These are phyloP conservation scores for Neuroscelio doddi DNA, from an alignment of 2,888 invertebrate species.

Conservation along the genomic window DNA sequence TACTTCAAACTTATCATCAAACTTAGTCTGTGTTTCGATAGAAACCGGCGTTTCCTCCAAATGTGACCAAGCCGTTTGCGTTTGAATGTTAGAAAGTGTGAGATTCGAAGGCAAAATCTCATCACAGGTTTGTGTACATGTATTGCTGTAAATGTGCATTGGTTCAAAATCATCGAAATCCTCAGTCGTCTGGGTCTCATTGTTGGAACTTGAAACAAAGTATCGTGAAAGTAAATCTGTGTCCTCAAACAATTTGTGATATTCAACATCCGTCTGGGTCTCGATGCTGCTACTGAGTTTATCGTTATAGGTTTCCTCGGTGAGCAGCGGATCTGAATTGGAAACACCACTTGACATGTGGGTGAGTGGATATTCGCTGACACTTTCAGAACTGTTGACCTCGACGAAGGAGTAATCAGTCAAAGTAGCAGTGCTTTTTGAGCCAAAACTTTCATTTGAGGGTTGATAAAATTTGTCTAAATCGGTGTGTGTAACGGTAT, in stretches of 20 bases:
- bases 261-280: constrained; percentile 67
- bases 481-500: constrained; percentile 60
- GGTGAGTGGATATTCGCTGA: constrained; percentile 49
- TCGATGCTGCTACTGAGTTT: constrained; percentile 66
- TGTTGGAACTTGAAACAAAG: constrained; percentile 73
- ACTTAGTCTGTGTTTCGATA: constrained; percentile 76
- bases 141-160: constrained; percentile 71
- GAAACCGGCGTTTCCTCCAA: constrained; percentile 75
- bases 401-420: constrained; percentile 54
- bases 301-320: constrained; percentile 62
- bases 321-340: constrained; percentile 65
- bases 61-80: constrained; percentile 77
- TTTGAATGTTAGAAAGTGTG: constrained; percentile 77
- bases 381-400: constrained; percentile 40
- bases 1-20: constrained; percentile 27
- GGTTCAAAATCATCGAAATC: constrained; percentile 69
- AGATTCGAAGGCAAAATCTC: constrained; percentile 75
- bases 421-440: constrained; percentile 51
- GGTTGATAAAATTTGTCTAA: constrained; percentile 58
- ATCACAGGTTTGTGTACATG: constrained; percentile 75
- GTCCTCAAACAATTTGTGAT: constrained; percentile 62
- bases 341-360: constrained; percentile 47
- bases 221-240: constrained; percentile 58
- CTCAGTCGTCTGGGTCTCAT: constrained; percentile 78
- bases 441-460: constrained; percentile 49